phyloP scores from a whole-genome alignment of 2,113 vertebrate genomes.

The Chlamydotis undulata region DNA sequence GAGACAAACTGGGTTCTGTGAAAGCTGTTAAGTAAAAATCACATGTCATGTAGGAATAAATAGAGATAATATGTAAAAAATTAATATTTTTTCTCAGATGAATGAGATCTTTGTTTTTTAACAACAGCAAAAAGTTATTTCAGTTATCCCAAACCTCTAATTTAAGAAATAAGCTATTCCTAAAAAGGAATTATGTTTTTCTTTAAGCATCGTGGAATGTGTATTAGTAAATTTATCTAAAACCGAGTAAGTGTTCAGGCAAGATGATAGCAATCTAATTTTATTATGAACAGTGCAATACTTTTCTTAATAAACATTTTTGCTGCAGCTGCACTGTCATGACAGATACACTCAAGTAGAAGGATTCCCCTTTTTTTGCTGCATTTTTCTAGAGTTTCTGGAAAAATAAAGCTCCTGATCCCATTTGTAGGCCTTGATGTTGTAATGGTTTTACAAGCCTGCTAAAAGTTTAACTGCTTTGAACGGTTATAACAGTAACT shows the following conservation, averaged over 20 bases:
- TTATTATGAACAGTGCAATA: not conserved
- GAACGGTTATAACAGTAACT: not conserved
- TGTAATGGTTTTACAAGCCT: not conserved
- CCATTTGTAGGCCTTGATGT: not conserved
- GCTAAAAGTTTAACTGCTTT: not conserved
- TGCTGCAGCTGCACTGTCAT: not conserved
- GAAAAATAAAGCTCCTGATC: not conserved
- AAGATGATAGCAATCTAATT: not conserved
- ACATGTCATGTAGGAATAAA: not conserved
- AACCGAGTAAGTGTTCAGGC: not conserved
- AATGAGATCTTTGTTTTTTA: not conserved
- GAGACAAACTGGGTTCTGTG: not conserved
- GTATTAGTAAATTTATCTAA: not conserved
- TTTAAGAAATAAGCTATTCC: not conserved
- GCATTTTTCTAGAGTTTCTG: not conserved
- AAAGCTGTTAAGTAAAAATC: not conserved
- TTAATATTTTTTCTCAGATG: not conserved
- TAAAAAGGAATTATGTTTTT: not conserved
- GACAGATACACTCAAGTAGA: not conserved
- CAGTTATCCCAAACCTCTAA: not conserved
- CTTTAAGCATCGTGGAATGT: not conserved
- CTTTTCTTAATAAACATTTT: not conserved
- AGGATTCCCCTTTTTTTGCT: not conserved
- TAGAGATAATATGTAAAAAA: not conserved
- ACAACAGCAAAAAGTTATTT: not conserved